Base-by-base conservation (phyloP, 2,888 invertebrate species). In the Mechanitis messenoides region DNA sequence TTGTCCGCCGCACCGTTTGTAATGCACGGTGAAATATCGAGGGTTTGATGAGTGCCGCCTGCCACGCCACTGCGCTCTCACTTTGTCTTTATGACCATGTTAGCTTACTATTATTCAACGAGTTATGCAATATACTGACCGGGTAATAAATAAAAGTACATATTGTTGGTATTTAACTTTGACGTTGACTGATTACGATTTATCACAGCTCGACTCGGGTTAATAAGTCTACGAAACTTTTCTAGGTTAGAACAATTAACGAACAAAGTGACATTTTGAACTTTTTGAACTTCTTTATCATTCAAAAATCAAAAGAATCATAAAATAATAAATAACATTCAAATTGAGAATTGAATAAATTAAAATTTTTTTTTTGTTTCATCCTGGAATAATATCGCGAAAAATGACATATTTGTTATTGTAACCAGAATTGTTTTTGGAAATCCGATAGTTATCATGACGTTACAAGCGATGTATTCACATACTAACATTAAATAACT, bases 21-120 rank as follows among this genome's bases (percentile, higher is more conserved):
- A 83, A 84, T 84, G 80, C 76, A 76, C 79, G 74, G 76, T 81
- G 82, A 83, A 83, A 83, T 84, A 86, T 85, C 83, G 82, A 85
- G 80, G 73, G 78, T 76, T 74, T 81, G 81, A 84, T 78, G 83
- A 81, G 78, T 74, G 75, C 73, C 70, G 67, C 58, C 64, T 62
- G 60, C 60, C 64, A 58, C 53, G 68, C 70, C 71, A 70, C 72
- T 68, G 69, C 68, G 69, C 72, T 69, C 68, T 61, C 68, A 57
- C 65, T 68, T 68, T 72, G 73, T 75, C 78, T 80, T 80, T 81
- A 80, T 79, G 77, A 75, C 76, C 74, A 77, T 74, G 66, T 68
- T 68, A 57, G 61, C 68, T 65, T 60, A 58, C 60, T 60, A 60
- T 60, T 60, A 50, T 58, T 58, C 56, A 60, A 54, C 60, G 53